Evolutionary conservation across 2,888 invertebrate species (phyloP), one percentile per base, ranked within the genome.

Genomic region (Dermolepida albohirtum): DNA sequence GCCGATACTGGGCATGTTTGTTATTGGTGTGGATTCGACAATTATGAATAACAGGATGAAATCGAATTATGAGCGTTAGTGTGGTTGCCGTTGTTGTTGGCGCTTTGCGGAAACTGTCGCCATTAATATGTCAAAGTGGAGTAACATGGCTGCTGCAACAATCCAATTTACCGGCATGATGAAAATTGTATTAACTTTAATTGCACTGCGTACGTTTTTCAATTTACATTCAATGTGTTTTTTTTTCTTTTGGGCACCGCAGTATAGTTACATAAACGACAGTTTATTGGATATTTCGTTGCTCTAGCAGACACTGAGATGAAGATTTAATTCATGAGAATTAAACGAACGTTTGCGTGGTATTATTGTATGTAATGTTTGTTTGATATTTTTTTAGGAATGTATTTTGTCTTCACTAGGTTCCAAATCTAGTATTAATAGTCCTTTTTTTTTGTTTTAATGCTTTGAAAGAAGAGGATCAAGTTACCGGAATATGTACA

Each of bases 111-210:
- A 57, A 50, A 50, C 73, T 73, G 75, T 75, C 75, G 71, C 70
- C 68, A 71, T 70, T 75, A 74, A 75, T 75, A 72, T 72, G 70
- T 74, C 72, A 73, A 66, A 73, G 73, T 67, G 72, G 68, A 72
- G 72, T 71, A 71, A 71, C 72, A 72, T 70, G 70, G 34, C 34
- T 34, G 72, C 71, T 71, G 67, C 73, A 72, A 66, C 69, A 71
- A 72, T 72, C 73, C 74, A 76, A 75, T 76, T 76, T 72, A 70
- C 69, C 67, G 68, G 54, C 68, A 70, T 68, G 69, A 67, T 74
- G 73, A 76, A 76, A 75, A 73, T 72, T 75, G 69, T 73, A 76
- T 74, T 74, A 74, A 72, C 72, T 68, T 70, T 73, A 75, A 75
- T 75, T 76, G 74, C 70, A 73, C 73, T 75, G 68, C 68, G 70